These are phyloP conservation scores for Neodiprion virginianus DNA, from an alignment of 1,140 invertebrate species.

Conservation along the genomic window DNA sequence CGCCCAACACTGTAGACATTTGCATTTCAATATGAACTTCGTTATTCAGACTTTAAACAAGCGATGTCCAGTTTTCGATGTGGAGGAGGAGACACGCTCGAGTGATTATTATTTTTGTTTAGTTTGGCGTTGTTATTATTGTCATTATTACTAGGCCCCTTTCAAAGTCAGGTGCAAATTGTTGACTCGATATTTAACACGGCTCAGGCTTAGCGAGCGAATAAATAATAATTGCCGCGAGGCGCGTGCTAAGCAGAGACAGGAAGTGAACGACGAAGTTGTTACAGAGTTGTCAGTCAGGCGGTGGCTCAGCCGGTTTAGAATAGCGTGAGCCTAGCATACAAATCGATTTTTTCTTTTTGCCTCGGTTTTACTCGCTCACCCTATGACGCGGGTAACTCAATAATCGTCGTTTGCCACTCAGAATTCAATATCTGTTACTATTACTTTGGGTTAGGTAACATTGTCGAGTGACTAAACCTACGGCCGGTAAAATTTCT, in stretches of 20 bases:
- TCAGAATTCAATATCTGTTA: too few relatives aligned
- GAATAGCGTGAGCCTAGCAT: background rate
- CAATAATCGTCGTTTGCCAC: background rate
- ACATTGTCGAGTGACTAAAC: too few relatives aligned
- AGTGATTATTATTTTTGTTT: background rate
- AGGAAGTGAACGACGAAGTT: background rate
- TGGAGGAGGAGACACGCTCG: background rate
- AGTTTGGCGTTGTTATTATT: background rate
- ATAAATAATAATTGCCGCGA: background rate
- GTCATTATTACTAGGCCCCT: background rate
- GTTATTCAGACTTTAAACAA: too few relatives aligned
- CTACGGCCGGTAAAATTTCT: too few relatives aligned
- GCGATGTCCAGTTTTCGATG: too few relatives aligned
- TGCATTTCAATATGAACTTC: too few relatives aligned
- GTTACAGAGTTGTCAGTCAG: background rate
- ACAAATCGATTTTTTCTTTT: background rate
- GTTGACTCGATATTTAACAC: background rate
- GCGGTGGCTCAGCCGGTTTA: slow-evolving; percentile 1
- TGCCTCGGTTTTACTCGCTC: background rate
- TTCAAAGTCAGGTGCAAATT: background rate
- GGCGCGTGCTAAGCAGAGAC: background rate
- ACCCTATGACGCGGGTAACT: slow-evolving; percentile 1
- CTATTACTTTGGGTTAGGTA: too few relatives aligned
- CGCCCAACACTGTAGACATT: too few relatives aligned
- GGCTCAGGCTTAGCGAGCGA: background rate